Evolutionary conservation across 2,888 invertebrate species (phyloP).

Genomic region (Hesperia comma): DNA sequence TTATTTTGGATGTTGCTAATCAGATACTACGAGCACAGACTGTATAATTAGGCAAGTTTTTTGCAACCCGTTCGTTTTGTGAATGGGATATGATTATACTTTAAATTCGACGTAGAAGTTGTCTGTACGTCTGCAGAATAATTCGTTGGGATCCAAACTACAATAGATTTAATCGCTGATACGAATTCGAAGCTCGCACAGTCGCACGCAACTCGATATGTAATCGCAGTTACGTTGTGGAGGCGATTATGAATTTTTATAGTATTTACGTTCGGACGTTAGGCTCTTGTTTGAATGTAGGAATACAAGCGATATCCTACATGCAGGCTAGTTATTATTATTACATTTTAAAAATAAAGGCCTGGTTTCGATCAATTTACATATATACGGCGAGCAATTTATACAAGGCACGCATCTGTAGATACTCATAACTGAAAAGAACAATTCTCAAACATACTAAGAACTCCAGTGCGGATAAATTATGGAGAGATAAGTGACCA

Average conservation of each 20-base stretch:
- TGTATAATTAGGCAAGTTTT: slow-evolving; percentile 33
- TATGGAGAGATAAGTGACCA: no score
- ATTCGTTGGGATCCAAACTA: slow-evolving; percentile 22
- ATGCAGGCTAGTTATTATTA: no score
- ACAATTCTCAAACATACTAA: no score
- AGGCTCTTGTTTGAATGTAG: background rate
- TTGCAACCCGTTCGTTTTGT: slow-evolving; percentile 29
- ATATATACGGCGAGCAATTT: no score
- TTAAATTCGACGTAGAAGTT: slow-evolving; percentile 23
- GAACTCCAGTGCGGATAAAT: no score
- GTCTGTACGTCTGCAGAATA: slow-evolving; percentile 19
- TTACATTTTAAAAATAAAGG: no score
- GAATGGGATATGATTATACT: slow-evolving; percentile 27
- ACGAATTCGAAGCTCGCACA: slow-evolving; percentile 29
- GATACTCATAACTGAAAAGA: no score
- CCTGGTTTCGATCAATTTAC: no score
- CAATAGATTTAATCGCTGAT: slow-evolving; percentile 37
- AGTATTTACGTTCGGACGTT: background rate
- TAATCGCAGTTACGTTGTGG: slow-evolving; percentile 1
- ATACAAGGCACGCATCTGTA: no score
- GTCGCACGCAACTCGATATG: slow-evolving; percentile 16
- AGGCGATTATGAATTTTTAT: slow-evolving; percentile 9
- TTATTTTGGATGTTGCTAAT: slow-evolving; percentile 34
- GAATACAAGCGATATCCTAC: background rate
- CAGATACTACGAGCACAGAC: slow-evolving; percentile 33